Evolutionary conservation across 2,888 invertebrate genomes (phyloP), one percentile per base, ranked within the genome.

Genomic region (Lasioglossum vierecki): DNA sequence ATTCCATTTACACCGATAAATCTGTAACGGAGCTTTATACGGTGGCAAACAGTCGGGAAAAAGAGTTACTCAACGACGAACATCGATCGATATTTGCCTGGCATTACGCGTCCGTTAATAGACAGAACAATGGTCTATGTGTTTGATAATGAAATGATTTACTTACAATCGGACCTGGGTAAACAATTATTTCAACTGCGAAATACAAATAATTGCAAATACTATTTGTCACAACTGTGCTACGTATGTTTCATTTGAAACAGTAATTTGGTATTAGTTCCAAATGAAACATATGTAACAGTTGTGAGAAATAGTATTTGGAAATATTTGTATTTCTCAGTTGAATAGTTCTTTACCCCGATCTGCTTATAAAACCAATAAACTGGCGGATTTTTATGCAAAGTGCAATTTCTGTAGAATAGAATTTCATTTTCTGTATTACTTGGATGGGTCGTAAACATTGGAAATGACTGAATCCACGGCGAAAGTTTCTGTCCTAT

Each of bases 1-100:
- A 85, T 85, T 88, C 83, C 80, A 83, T 83, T 84, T 78, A 41
- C 76, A 76, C 49, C 22, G 68, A 86, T 57, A 46, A 76, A 75
- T 81, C 79, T 46, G 41, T 79, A 70, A 60, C 70, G 53, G 68
- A 73, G 74, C 79, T 84, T 77, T 74, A 78, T 73, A 70, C 46
- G 70, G 53, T 79, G 78, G 39, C 35, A 79, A 79, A 80, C 76
- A 70, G 71, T 84, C 18, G 49, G 82, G 30, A 18, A 63, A 30
- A 63, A 13, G 71, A 80, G 68, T 82, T 82, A 87, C 49, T 84
- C 46, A 73, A 76, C 39, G 22, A 70, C 49, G 60, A 8, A 41
- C 68, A 82, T 78, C 15, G 18, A 41, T 26, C 41, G 77, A 68
- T 75, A 74, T 77, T 35, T 70, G 30, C 26, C 73, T 57, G 41